These are phyloP conservation scores for Takifugu ocellatus DNA, from an alignment of 2,797 vertebrate species.

Conservation along the genomic window DNA sequence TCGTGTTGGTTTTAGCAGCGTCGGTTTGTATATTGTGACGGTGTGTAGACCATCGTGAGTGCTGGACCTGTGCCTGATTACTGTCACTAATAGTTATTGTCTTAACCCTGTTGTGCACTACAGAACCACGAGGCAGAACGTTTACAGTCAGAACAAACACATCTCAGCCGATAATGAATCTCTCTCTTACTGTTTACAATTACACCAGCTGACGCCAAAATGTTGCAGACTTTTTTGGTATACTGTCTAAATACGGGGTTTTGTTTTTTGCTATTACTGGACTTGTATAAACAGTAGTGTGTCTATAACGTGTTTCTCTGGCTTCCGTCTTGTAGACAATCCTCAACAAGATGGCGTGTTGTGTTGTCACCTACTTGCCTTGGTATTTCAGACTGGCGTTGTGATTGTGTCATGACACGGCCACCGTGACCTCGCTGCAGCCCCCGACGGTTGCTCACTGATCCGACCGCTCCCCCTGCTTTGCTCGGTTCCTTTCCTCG, in stretches of 20 bases:
- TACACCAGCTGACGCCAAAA: conserved; percentile 76
- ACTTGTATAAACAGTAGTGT: conserved; percentile 42
- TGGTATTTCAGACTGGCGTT: conserved; percentile 62
- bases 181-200: conserved; percentile 69
- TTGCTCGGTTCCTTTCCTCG: conserved; percentile 38
- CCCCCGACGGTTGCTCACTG: conserved; percentile 38
- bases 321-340: conserved; percentile 52
- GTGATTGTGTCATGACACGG: conserved; percentile 58
- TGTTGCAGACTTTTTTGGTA: conserved; percentile 62
- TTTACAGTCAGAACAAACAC: conserved; percentile 67
- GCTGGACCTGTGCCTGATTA: conserved; percentile 74
- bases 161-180: conserved; percentile 37
- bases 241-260: conserved; percentile 44
- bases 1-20: conserved; percentile 64
- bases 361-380: conserved; percentile 68
- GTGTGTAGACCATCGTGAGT: conserved; percentile 66
- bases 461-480: conserved; percentile 28
- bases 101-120: conserved; percentile 63
- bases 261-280: conserved; percentile 34
- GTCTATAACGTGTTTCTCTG: conserved; percentile 41
- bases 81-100: conserved; percentile 60
- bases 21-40: conserved; percentile 63
- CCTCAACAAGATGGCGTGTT: conserved; percentile 41
- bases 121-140: conserved; percentile 50
- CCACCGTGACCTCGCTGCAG: conserved; percentile 46